A percentile compares a stretch with the other conserved stretches of the same genome.
These are phyloP conservation scores for Tolmerus cingulatus DNA, from an alignment of 2,888 invertebrate species.

Conservation along the genomic window DNA sequence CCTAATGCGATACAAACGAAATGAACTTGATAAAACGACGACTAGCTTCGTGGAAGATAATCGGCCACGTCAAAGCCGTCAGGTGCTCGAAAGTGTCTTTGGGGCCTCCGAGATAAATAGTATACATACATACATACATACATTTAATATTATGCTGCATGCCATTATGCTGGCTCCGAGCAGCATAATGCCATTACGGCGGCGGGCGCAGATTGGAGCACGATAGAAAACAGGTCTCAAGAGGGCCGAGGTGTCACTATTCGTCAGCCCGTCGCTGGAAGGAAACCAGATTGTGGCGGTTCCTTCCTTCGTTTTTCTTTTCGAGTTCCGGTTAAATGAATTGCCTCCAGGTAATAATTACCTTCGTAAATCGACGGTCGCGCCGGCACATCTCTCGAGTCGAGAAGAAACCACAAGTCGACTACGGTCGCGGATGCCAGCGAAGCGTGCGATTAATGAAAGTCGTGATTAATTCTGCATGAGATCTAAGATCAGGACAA, in stretches of 20 bases:
- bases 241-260: not conserved
- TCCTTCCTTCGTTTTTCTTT: not conserved
- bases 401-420: not conserved
- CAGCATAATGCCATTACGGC: not conserved
- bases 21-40: slow-evolving; percentile 25
- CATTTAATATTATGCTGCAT: not conserved
- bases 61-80: not conserved
- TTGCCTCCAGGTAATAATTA: not conserved
- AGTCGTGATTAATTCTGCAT: slow-evolving; percentile 32
- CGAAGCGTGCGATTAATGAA: slow-evolving; percentile 30
- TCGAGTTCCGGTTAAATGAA: slow-evolving; percentile 8
- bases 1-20: not conserved
- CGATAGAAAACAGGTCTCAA: not conserved
- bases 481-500: not conserved
- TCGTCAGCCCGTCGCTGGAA: not conserved
- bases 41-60: not conserved
- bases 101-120: not conserved
- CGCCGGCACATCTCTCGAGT: not conserved
- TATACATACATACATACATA: too few relatives aligned
- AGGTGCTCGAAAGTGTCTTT: not conserved
- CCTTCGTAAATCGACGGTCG: not conserved
- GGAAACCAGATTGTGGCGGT: not conserved
- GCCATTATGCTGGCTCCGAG: not conserved
- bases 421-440: not conserved
- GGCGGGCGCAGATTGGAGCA: not conserved